Base-by-base conservation (phyloP, 2,113 vertebrate genomes). In the Peromyscus leucopus region DNA sequence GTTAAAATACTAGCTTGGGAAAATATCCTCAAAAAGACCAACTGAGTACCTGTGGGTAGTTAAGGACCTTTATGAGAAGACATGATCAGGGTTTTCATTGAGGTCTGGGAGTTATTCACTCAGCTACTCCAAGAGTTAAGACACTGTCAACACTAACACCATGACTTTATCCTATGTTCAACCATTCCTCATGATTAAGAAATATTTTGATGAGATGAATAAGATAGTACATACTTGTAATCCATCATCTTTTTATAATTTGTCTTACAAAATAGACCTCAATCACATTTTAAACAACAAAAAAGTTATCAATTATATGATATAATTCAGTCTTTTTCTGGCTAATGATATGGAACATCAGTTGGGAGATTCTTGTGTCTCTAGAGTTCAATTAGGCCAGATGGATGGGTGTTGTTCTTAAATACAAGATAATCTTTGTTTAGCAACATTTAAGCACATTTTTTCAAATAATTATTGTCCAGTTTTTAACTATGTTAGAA, bases 361-460 rank as follows among this genome's bases (percentile, higher is more conserved):
- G 55, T 97, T 96, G 51, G 89, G 61, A 59, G 31, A 93, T 92
- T 90, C 46, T 59, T 98, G 2, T 82, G 91, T 96, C 76, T 86
- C 97, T 93, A 55, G 89, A 98, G 82, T 91, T 98, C 97, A 98
- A 90, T 98, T 98, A 98, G 98, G 97, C 28, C 86, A 96, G 89
- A 94, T 95, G n/a, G 11, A 24, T 94, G 5, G 91, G 96, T 93
- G 95, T 85, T 96, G 48, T 19, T 88, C 93, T 55, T 61, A 97
- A 89, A 84, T 0, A 69, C 79, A 95, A 96, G 36, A 71, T 86
- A 82, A 71, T 94, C 91, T 97, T 96, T 98, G 28, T 96, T 2
- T 0, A 93, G 91, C 55, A 97, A 42, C 67, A 94, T 89, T 94
- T 75, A 95, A 96, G n/a, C 92, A 96, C 46, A 72, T 26, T 31